These are phyloP conservation scores for Halichondria panicea DNA, from an alignment of 37 sponge, comb jelly and placozoan genomes.

Conservation along the genomic window DNA sequence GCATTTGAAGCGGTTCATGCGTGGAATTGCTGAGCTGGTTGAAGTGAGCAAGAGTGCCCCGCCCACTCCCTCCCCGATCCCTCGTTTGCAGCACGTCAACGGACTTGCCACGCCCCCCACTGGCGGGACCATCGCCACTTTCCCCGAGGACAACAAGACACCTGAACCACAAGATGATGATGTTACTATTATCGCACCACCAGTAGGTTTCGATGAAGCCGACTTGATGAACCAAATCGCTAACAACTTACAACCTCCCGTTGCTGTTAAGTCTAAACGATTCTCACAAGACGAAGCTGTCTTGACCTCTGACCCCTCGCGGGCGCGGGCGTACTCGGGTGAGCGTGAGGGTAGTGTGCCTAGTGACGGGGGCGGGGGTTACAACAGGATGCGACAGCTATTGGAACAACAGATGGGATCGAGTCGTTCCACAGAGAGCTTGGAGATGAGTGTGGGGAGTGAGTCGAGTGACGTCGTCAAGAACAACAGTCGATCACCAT, in stretches of 20 bases:
- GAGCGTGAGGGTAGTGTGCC: background rate
- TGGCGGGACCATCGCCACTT: background rate
- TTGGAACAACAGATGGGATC: slow-evolving; percentile 37
- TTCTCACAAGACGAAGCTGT: too few relatives aligned
- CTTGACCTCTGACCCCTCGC: too few relatives aligned
- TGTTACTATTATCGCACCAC: background rate
- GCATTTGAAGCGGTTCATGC: slow-evolving; percentile 60
- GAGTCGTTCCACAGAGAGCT: slow-evolving; percentile 48
- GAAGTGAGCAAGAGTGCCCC: slow-evolving; percentile 10
- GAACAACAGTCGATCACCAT: background rate
- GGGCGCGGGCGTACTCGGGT: too few relatives aligned
- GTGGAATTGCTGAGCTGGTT: slow-evolving; percentile 48
- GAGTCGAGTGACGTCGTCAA: background rate
- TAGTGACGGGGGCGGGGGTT: background rate
- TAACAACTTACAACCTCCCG: background rate
- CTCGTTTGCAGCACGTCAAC: background rate
- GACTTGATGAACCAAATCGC: background rate
- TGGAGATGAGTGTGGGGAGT: slow-evolving; percentile 50
- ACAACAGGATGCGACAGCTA: slow-evolving; percentile 57
- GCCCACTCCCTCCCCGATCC: slow-evolving; percentile 8
- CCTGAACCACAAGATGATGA: background rate
- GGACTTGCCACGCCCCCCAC: background rate
- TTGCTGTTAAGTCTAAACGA: background rate
- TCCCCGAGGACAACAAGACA: background rate
- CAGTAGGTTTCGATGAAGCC: background rate